phyloP scores from a whole-genome alignment of 2,888 invertebrate genomes.

The Pollenia griseotomentosa region DNA sequence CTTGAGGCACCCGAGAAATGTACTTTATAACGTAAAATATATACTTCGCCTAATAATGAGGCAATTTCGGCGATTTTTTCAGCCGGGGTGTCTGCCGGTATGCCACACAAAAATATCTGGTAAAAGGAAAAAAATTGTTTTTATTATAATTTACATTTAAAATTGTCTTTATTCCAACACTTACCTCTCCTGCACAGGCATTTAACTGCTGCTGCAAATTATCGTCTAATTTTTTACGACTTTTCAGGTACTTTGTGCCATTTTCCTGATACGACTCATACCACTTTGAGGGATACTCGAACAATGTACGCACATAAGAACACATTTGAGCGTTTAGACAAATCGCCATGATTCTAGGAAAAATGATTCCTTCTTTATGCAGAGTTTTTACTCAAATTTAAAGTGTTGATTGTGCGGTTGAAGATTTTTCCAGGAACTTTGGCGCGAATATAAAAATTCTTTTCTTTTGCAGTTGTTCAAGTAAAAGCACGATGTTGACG shows the following conservation, averaged over 20 bases:
- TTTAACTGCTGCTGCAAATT: slow-evolving; percentile 73
- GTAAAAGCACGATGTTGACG: slow-evolving; percentile 13
- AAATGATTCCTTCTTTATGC: not conserved
- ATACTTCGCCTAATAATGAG: slow-evolving; percentile 78
- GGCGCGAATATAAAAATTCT: not conserved
- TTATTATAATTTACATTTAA: not conserved
- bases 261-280: slow-evolving; percentile 77
- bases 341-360: slow-evolving; percentile 61
- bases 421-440: slow-evolving; percentile 43
- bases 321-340: slow-evolving; percentile 33
- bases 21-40: slow-evolving; percentile 79
- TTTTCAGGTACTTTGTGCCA: slow-evolving; percentile 79
- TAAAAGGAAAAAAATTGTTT: slow-evolving; percentile 28
- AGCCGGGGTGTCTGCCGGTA: slow-evolving; percentile 64
- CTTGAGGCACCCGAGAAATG: slow-evolving; percentile 77
- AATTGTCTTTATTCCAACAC: not conserved
- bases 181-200: slow-evolving; percentile 79
- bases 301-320: slow-evolving; percentile 70
- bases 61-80: slow-evolving; percentile 77
- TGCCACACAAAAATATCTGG: slow-evolving; percentile 76
- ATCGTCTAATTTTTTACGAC: slow-evolving; percentile 42
- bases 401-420: not conserved
- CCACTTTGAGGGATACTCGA: slow-evolving; percentile 74
- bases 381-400: slow-evolving; percentile 32
- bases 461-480: not conserved